A percentile compares a stretch with the other conserved stretches of the same genome.
Conservation (phyloP, 2,797 vertebrate genomes). For the Sebastes nivosus region DNA sequence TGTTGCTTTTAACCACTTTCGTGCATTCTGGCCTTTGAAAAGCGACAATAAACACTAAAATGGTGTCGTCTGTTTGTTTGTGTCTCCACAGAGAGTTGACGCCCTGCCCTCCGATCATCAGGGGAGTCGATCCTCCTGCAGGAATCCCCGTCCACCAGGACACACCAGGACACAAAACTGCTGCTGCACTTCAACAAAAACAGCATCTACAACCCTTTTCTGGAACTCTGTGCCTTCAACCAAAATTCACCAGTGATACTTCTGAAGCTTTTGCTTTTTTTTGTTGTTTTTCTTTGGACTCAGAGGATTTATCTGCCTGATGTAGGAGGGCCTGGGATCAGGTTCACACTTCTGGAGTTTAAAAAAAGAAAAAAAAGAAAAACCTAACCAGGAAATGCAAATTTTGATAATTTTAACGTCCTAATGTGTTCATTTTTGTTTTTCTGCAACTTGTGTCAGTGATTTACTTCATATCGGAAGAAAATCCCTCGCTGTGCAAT, state of each 20-base stretch:
- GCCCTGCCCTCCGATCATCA: slow-evolving; percentile 55
- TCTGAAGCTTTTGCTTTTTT: slow-evolving; percentile 12
- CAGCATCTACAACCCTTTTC: slow-evolving; percentile 34
- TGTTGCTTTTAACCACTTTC: background rate
- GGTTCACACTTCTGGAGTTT: slow-evolving; percentile 39
- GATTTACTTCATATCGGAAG: slow-evolving; percentile 58
- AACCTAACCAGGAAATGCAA: slow-evolving; percentile 28
- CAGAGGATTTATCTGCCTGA: slow-evolving; percentile 34
- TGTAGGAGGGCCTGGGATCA: slow-evolving; percentile 41
- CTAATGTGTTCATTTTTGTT: slow-evolving; percentile 34
- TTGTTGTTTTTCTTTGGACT: background rate
- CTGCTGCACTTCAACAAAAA: slow-evolving; percentile 39
- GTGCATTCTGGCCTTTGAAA: background rate
- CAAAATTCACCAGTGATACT: slow-evolving; percentile 64
- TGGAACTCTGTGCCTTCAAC: slow-evolving; percentile 81
- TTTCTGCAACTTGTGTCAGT: slow-evolving; percentile 58
- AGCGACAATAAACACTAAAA: background rate
- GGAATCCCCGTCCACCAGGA: slow-evolving; percentile 8
- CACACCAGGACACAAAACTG: background rate
- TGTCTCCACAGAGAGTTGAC: slow-evolving; percentile 52
- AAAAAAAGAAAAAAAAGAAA: background rate
- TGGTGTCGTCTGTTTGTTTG: background rate
- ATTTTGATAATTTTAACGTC: slow-evolving; percentile 36
- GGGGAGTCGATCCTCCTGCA: slow-evolving; percentile 16
- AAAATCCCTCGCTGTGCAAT: slow-evolving; percentile 78